A percentile compares a stretch with the other conserved stretches of the same genome.
Evolutionary conservation across 2,113 vertebrate species (phyloP).

Genomic region (Nothobranchius furzeri): DNA sequence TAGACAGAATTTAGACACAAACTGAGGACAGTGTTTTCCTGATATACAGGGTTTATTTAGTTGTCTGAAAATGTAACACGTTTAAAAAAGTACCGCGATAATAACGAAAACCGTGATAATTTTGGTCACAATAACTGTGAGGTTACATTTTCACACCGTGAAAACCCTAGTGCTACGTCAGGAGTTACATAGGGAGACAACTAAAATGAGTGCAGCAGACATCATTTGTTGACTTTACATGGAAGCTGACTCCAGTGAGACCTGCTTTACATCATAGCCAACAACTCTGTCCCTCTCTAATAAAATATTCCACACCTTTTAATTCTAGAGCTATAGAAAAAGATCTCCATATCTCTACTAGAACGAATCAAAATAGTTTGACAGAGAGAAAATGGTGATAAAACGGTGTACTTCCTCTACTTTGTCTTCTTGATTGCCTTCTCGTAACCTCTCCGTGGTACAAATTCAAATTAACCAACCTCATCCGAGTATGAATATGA

Average conservation of each 20-base stretch:
- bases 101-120: too few species aligned
- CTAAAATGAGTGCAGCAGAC: background rate
- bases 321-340: background rate
- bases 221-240: background rate
- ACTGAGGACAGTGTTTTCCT: too few species aligned
- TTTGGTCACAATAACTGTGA: too few species aligned
- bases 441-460: constrained; percentile 19
- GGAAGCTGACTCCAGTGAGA: background rate
- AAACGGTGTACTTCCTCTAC: background rate
- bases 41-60: too few species aligned
- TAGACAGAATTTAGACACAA: too few species aligned
- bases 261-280: background rate
- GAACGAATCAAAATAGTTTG: background rate
- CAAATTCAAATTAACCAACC: constrained; percentile 55
- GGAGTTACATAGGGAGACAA: background rate
- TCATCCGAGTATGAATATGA: constrained; percentile 51
- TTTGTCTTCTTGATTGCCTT: background rate
- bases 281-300: background rate
- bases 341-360: background rate
- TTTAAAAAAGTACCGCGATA: too few species aligned
- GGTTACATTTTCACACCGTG: too few species aligned
- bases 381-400: constrained; percentile 5
- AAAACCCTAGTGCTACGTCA: background rate
- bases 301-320: background rate
- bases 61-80: too few species aligned